A percentile compares a stretch with the other conserved stretches of the same genome.
Conservation (phyloP, 2,797 vertebrate species). For the Ceryle rudis region DNA sequence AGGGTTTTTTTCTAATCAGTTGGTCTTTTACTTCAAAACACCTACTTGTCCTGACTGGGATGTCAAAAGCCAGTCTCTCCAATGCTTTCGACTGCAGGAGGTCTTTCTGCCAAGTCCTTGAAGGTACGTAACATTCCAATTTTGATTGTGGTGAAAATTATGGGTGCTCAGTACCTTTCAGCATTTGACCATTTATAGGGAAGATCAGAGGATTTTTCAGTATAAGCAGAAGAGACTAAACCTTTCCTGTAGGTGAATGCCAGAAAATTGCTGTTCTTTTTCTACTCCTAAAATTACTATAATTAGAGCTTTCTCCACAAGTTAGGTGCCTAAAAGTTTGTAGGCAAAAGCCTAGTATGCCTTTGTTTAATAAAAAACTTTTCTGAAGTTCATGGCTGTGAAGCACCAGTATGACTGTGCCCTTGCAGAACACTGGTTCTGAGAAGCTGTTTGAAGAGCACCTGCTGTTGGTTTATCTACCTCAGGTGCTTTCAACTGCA, state of each 20-base stretch:
- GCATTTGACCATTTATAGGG: not conserved
- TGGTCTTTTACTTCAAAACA: not conserved
- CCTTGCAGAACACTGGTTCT: not conserved
- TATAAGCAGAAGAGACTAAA: not conserved
- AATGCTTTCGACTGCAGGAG: not conserved
- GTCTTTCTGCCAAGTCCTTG: not conserved
- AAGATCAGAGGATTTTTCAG: not conserved
- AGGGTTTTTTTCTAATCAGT: not conserved
- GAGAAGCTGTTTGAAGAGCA: not conserved
- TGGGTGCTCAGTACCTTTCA: not conserved
- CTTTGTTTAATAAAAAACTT: not conserved
- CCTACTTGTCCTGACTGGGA: not conserved
- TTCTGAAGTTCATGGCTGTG: not conserved
- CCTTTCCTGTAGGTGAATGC: not conserved
- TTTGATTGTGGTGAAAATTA: slow-evolving; percentile 31
- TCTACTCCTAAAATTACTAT: not conserved
- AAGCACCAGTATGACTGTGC: not conserved
- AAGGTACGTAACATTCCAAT: not conserved
- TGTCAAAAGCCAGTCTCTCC: not conserved
- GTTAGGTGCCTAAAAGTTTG: not conserved
- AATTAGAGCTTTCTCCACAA: not conserved
- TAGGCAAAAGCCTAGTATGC: not conserved
- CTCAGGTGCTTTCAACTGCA: not conserved
- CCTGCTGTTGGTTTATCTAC: not conserved
- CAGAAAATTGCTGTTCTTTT: not conserved